Base-by-base conservation (phyloP, 2,888 invertebrate genomes). In the Yponomeuta cagnagella region DNA sequence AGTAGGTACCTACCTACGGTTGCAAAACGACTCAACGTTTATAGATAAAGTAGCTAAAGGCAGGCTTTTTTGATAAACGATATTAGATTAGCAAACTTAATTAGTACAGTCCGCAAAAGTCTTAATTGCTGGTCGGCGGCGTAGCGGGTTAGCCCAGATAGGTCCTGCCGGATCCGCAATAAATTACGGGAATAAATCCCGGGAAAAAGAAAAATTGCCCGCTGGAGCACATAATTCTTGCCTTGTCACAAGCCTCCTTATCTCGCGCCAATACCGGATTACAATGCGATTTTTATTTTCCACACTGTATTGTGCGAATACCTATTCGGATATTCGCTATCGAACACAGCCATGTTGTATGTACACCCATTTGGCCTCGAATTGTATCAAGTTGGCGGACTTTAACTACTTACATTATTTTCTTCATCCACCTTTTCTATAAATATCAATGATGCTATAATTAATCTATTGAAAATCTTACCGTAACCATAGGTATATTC, bases 161-260 rank as follows among this genome's bases (percentile, higher is more conserved):
- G 86, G 70, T 70, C 63, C 70, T 70, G 70, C 84, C 86, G 86
- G 88, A 90, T 91, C 90, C 90, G 86, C 90, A 87, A 92, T 92
- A 92, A 92, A 92, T 92, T 91, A 92, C 91, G 84, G 81, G 87
- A 90, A 92, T 92, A 92, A 92, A 92, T 92, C 92, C 92, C 84
- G 86, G 84, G 85, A 84, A 92, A 84, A 92, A 92, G 92, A 92
- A 92, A 92, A 92, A 92, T 92, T 91, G 92, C 91, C 89, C 92
- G 92, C 89, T 88, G 86, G 90, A 92, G 92, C 92, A 92, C 92
- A 92, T 92, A 92, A 92, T 92, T 92, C 92, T 92, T 92, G 90
- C 89, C 92, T 92, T 92, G 92, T 92, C 92, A 92, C 92, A 91
- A 85, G 88, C 86, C 88, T 90, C 90, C 91, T 92, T 92, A 92